A percentile compares a stretch with the other conserved stretches of the same genome.
Conservation (phyloP, 2,888 invertebrate species). For the Pammene aurita region DNA sequence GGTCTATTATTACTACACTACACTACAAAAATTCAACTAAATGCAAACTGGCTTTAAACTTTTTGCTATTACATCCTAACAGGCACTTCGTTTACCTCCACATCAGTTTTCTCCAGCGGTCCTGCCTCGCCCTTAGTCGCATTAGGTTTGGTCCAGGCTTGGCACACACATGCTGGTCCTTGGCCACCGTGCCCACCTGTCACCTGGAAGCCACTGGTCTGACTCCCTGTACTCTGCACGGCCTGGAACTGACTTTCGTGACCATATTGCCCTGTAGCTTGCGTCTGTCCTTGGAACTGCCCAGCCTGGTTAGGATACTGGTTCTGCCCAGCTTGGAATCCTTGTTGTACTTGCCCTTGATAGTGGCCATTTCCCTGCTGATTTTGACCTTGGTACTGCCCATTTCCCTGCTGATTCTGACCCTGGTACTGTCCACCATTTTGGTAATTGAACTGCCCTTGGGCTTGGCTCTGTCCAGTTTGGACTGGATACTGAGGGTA, state of each 20-base stretch:
- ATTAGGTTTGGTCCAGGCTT: slow-evolving; percentile 72
- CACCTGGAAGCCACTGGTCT: slow-evolving; percentile 53
- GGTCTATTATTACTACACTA: too few species aligned
- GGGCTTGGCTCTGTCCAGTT: slow-evolving; percentile 44
- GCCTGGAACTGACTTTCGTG: slow-evolving; percentile 40
- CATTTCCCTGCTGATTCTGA: slow-evolving; percentile 22
- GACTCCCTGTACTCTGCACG: slow-evolving; percentile 37
- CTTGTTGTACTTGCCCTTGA: slow-evolving; percentile 47
- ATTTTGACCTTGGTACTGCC: slow-evolving; percentile 43
- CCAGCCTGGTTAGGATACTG: slow-evolving; percentile 43
- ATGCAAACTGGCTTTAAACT: not conserved
- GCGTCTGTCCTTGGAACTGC: slow-evolving; percentile 46
- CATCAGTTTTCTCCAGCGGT: slow-evolving; percentile 51
- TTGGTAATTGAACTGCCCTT: slow-evolving; percentile 45
- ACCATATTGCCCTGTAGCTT: slow-evolving; percentile 29
- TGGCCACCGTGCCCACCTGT: slow-evolving; percentile 55
- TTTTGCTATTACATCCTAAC: slow-evolving; percentile 18
- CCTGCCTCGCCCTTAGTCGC: slow-evolving; percentile 45
- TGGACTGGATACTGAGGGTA: slow-evolving; percentile 41
- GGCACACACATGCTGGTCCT: slow-evolving; percentile 73
- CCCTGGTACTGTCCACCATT: slow-evolving; percentile 13
- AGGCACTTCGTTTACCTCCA: slow-evolving; percentile 36
- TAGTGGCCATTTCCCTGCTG: slow-evolving; percentile 46
- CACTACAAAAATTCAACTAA: slow-evolving; percentile 14
- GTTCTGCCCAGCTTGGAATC: slow-evolving; percentile 42